Evolutionary conservation across 2,113 vertebrate genomes (phyloP), one percentile per base, ranked within the genome.

Genomic region (Rattus norvegicus): DNA sequence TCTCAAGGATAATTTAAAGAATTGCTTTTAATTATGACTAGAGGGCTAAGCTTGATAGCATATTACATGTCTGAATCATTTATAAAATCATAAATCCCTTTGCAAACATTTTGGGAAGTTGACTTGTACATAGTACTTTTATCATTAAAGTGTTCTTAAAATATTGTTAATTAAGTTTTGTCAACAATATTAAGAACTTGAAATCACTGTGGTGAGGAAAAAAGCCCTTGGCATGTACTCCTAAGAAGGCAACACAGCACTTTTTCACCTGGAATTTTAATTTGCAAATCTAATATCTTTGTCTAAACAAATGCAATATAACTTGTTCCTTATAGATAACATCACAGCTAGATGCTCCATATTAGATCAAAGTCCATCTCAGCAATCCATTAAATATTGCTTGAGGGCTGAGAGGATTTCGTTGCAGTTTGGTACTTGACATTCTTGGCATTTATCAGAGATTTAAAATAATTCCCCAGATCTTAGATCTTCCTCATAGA

Each of bases 1-100:
- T 91, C 56, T 94, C 90, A 12, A 30, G 43, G 70, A 94, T 83
- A 94, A 95, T 90, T 79, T 95, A 88, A 97, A 91, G 63, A 87
- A 94, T 91, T 56, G 84, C 69, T 91, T 97, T 94, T 95, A 93
- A 96, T 97, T 95, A 89, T 22, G 52, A 67, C 39, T 87, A 79
- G 33, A 92, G 39, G 79, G 87, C 39, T 80, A 80, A 96, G 70
- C 59, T 65, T 93, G 43, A 83, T 70, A 77, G 9, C 16, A 39
- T 92, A 83, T 93, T 94, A 87, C 2, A 89, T 56, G 83, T 33
- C 16, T 93, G 56, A 88, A 75, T 43, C 79, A 80, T 79, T 97
- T 92, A 75, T 91, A 84, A 95, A 96, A 80, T 96, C 72, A 56
- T 43, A 94, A 96, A 77, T 88, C 36, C 77, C 77, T 91, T 91